phyloP scores from a whole-genome alignment of 2,113 vertebrate genomes.

The Rhombomys opimus region DNA sequence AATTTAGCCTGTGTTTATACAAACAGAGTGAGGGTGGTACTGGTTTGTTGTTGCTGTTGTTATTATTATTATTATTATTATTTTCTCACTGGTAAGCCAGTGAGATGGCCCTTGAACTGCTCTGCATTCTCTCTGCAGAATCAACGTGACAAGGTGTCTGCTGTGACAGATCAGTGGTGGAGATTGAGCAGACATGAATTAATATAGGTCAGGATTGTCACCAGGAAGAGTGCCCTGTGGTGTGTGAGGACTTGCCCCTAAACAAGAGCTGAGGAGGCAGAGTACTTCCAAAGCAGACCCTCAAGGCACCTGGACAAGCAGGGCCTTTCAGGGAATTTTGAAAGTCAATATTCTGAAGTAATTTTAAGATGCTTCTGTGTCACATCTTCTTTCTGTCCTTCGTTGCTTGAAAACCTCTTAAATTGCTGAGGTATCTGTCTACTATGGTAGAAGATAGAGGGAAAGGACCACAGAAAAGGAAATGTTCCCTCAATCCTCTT shows the following conservation, averaged over 20 bases:
- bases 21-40: conserved; percentile 42
- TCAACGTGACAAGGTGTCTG: conserved; percentile 86
- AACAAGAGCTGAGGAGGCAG: conserved; percentile 60
- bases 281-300: conserved; percentile 59
- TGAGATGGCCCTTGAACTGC: conserved; percentile 79
- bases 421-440: neutral
- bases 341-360: neutral
- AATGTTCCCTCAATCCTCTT: neutral
- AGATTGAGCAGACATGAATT: conserved; percentile 87
- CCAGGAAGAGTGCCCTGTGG: conserved; percentile 81
- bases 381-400: neutral
- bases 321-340: conserved; percentile 23
- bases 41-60: neutral
- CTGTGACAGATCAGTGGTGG: conserved; percentile 86
- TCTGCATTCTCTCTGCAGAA: conserved; percentile 85
- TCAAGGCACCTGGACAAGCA: neutral
- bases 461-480: neutral
- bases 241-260: conserved; percentile 76
- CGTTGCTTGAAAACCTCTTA: neutral
- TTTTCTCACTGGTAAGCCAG: conserved; percentile 67
- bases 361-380: neutral
- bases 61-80: conserved; percentile 27
- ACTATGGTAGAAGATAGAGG: neutral
- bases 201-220: conserved; percentile 91
- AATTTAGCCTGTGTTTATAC: conserved; percentile 56